phyloP scores from a whole-genome alignment of 2,888 invertebrate species.

The Tuberolachnus salignus region DNA sequence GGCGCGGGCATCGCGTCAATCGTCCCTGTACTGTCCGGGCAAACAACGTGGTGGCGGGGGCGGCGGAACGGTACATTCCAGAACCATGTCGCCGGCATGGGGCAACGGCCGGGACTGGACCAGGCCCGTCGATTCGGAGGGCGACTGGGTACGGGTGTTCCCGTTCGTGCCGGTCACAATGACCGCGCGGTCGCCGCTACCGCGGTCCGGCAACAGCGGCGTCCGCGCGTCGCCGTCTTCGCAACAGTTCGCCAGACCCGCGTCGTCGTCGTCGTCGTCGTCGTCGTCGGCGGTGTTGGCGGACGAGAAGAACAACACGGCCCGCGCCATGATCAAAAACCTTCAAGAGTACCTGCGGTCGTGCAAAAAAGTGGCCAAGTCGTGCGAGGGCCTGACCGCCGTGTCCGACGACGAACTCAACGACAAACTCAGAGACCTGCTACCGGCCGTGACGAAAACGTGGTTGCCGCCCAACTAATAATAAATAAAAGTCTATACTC shows the following conservation, averaged over 20 bases:
- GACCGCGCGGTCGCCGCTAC: conserved; percentile 11
- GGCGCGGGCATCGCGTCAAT: conserved; percentile 54
- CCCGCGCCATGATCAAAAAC: conserved; percentile 43
- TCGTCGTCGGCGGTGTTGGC: neutral
- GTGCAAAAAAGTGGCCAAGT: conserved; percentile 40
- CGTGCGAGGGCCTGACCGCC: conserved; percentile 26
- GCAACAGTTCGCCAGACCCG: conserved; percentile 7
- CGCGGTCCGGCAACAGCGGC: conserved; percentile 20
- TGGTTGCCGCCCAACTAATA: conserved; percentile 43
- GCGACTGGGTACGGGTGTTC: conserved; percentile 79
- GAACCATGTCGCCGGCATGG: conserved; percentile 65
- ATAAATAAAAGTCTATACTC: conserved; percentile 9
- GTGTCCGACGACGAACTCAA: conserved; percentile 40
- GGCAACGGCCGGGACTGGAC: conserved; percentile 77
- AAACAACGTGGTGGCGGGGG: conserved; percentile 5
- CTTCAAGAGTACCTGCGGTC: conserved; percentile 51
- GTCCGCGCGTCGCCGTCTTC: neutral
- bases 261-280: neutral
- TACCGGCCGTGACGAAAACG: conserved; percentile 28
- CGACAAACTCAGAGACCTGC: conserved; percentile 42
- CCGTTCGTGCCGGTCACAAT: conserved; percentile 63
- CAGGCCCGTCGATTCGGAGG: conserved; percentile 69
- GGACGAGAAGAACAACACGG: conserved; percentile 38
- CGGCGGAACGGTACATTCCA: neutral
- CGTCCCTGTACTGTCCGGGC: conserved; percentile 13